These are phyloP conservation scores for Galendromus occidentalis DNA, from an alignment of 1,140 invertebrate genomes.

Conservation along the genomic window DNA sequence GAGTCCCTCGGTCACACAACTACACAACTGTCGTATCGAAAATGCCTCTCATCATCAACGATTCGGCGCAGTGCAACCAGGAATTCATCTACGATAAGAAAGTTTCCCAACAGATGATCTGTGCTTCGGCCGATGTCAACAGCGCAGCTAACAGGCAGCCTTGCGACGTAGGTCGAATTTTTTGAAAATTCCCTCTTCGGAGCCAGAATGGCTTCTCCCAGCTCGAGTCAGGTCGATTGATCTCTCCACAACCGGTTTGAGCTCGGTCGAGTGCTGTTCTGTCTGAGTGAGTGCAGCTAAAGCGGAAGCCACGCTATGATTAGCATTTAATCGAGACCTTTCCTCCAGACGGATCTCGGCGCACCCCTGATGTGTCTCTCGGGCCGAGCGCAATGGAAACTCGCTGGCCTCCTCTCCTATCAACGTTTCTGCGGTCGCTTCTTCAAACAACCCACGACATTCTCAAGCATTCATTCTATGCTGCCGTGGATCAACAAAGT, in stretches of 20 bases:
- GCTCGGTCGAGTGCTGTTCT: no score
- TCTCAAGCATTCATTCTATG: background rate
- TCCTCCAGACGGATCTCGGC: background rate
- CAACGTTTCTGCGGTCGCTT: background rate
- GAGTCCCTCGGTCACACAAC: background rate
- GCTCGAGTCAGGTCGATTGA: no score
- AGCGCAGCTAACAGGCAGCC: background rate
- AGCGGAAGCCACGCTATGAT: no score
- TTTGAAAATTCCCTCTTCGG: background rate
- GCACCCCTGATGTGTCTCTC: slow-evolving; percentile 1
- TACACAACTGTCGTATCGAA: background rate
- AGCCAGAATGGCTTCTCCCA: no score
- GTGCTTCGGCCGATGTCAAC: background rate
- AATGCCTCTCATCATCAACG: background rate
- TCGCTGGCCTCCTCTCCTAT: background rate
- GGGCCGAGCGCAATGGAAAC: background rate
- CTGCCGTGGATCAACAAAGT: background rate
- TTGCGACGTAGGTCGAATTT: background rate
- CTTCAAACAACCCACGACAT: background rate
- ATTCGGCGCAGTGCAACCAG: background rate
- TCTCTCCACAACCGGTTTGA: no score
- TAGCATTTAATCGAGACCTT: no score
- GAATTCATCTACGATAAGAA: background rate
- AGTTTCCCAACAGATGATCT: slow-evolving; percentile 1
- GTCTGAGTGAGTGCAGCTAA: no score